A percentile compares a stretch with the other conserved stretches of the same genome.
Conservation (phyloP, 2,888 invertebrate genomes). For the Drosophila stalkeri region DNA sequence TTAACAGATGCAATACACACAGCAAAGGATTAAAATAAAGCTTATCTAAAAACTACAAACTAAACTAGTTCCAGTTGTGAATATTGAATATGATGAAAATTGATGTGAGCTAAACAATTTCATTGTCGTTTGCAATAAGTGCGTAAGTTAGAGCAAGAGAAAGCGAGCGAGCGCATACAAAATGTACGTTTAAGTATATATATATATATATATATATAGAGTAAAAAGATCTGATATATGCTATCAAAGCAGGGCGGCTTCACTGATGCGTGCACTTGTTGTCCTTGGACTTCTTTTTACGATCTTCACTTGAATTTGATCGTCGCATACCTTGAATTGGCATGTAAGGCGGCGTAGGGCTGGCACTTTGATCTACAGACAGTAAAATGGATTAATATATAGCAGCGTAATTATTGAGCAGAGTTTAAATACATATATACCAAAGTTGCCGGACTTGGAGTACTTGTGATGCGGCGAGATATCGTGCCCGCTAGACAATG, state of each 20-base stretch:
- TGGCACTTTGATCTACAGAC: constrained; percentile 85
- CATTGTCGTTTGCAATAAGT: constrained; percentile 57
- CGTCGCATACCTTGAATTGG: constrained; percentile 91
- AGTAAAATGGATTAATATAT: neutral
- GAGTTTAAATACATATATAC: constrained; percentile 82
- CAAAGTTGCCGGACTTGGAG: constrained; percentile 83
- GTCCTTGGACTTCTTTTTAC: constrained; percentile 87
- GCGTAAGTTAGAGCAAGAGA: neutral
- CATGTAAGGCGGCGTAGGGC: constrained; percentile 90
- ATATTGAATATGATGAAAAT: constrained; percentile 18
- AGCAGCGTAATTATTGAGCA: neutral
- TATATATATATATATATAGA: constrained; percentile 5
- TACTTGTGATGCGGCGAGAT: constrained; percentile 79
- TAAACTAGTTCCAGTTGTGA: constrained; percentile 53
- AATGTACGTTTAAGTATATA: constrained; percentile 11
- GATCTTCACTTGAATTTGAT: constrained; percentile 88
- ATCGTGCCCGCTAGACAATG: constrained; percentile 73
- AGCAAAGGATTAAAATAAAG: constrained; percentile 37
- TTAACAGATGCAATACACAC: constrained; percentile 37
- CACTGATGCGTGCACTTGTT: constrained; percentile 88
- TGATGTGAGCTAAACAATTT: constrained; percentile 60
- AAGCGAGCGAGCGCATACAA: constrained; percentile 22
- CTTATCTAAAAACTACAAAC: constrained; percentile 44
- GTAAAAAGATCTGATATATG: constrained; percentile 1
- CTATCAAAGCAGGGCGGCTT: constrained; percentile 38